Conservation (phyloP, 2,113 vertebrate genomes). For the Hylia prasina region DNA sequence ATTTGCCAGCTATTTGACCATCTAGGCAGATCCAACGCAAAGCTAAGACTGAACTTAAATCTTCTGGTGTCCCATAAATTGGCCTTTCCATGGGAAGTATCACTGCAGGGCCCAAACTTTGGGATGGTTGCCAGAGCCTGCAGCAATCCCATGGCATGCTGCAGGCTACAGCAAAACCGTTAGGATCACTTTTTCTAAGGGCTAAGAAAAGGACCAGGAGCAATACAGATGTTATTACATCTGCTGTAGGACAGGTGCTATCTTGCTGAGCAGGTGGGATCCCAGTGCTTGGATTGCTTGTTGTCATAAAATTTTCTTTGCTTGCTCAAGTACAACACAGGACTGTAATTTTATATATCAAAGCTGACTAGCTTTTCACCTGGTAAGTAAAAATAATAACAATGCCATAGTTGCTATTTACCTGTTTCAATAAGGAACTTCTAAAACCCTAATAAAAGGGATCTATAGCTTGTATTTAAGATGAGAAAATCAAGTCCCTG, state of each 20-base stretch:
- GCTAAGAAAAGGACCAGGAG: background rate
- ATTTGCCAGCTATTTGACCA: background rate
- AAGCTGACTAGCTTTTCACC: background rate
- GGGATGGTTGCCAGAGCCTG: background rate
- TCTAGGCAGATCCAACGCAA: background rate
- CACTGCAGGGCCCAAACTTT: background rate
- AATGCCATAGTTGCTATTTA: background rate
- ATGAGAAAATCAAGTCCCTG: background rate
- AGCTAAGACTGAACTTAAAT: background rate
- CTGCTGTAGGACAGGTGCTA: background rate
- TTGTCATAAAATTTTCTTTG: background rate
- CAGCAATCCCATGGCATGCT: background rate
- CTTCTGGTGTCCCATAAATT: background rate
- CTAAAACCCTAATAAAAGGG: background rate
- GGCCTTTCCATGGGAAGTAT: background rate
- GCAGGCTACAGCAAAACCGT: background rate
- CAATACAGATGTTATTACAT: conserved; percentile 23
- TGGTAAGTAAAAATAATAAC: background rate
- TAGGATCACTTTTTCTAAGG: background rate
- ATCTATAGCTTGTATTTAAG: background rate
- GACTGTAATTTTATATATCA: background rate
- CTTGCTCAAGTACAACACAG: background rate
- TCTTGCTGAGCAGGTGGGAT: background rate
- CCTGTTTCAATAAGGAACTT: background rate
- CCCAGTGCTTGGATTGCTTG: background rate